Evolutionary conservation across 1,140 invertebrate species (phyloP).

Genomic region (Apis florea): DNA sequence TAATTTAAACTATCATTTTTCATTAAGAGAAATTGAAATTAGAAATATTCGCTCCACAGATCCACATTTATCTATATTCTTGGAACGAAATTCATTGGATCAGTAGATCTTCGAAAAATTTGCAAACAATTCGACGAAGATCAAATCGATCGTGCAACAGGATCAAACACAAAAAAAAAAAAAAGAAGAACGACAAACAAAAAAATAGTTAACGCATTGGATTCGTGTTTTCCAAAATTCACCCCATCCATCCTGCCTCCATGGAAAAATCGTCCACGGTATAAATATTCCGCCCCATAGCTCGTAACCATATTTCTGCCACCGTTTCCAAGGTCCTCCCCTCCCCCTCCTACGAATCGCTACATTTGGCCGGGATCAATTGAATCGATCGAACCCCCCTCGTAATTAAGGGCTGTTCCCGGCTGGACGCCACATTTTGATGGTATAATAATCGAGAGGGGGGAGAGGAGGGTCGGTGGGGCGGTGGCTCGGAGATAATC

Average conservation of each 20-base stretch:
- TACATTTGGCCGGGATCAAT: slow-evolving; percentile 55
- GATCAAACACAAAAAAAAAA: no score
- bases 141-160: no score
- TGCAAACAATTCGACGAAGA: no score
- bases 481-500: slow-evolving; percentile 56
- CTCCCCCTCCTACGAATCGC: neutral
- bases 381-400: slow-evolving; percentile 52
- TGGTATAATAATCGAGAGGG: slow-evolving; percentile 63
- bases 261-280: neutral
- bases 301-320: slow-evolving; percentile 8
- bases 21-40: no score
- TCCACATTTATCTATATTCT: no score
- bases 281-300: neutral
- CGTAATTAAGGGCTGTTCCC: slow-evolving; percentile 57
- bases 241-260: neutral
- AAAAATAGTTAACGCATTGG: no score
- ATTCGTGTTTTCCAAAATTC: no score
- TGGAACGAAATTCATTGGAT: no score
- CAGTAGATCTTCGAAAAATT: no score
- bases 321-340: neutral
- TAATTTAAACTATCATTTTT: no score
- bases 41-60: no score
- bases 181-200: no score
- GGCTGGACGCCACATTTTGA: slow-evolving; percentile 64
- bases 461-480: neutral